Percentiles rank a stretch among this genome's conserved stretches.
phyloP scores from a whole-genome alignment of 92 coral and sea anemone species.

The Umimayanthus chanpuru region DNA sequence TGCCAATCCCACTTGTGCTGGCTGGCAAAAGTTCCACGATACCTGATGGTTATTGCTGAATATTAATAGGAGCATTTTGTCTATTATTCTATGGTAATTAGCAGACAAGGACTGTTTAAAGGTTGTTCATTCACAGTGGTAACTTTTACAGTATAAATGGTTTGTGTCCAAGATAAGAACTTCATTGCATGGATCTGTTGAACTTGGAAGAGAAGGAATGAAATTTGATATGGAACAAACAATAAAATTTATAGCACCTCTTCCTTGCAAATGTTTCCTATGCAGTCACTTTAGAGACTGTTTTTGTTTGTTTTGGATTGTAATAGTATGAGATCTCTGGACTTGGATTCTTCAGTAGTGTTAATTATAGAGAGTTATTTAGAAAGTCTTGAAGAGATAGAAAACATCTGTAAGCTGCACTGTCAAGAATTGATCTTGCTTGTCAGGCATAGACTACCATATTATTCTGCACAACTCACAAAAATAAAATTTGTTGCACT shows the following conservation, averaged over 20 bases:
- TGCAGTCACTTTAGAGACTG: conserved; percentile 11
- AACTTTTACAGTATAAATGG: not conserved
- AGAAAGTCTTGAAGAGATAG: not conserved
- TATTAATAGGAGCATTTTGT: conserved; percentile 23
- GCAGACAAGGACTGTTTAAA: conserved; percentile 6
- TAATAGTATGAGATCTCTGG: not conserved
- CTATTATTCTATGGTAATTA: conserved; percentile 39
- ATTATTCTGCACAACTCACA: not conserved
- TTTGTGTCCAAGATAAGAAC: conserved; percentile 7
- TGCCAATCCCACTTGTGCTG: conserved; percentile 24
- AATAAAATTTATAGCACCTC: not conserved
- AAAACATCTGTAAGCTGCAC: conserved; percentile 29
- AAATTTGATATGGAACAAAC: conserved; percentile 29
- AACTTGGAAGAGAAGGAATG: conserved; percentile 4
- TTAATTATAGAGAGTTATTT: not conserved
- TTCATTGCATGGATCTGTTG: conserved; percentile 16
- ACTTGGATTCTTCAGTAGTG: not conserved
- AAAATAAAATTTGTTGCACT: not conserved
- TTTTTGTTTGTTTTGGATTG: conserved; percentile 8
- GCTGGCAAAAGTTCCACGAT: conserved; percentile 7
- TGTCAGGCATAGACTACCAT: conserved; percentile 29
- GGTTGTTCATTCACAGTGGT: not conserved
- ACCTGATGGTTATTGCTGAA: conserved; percentile 11
- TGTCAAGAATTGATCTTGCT: not conserved
- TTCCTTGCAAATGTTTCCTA: conserved; percentile 27